Conservation (phyloP, 2,888 invertebrate species). For the Teleogryllus oceanicus region DNA sequence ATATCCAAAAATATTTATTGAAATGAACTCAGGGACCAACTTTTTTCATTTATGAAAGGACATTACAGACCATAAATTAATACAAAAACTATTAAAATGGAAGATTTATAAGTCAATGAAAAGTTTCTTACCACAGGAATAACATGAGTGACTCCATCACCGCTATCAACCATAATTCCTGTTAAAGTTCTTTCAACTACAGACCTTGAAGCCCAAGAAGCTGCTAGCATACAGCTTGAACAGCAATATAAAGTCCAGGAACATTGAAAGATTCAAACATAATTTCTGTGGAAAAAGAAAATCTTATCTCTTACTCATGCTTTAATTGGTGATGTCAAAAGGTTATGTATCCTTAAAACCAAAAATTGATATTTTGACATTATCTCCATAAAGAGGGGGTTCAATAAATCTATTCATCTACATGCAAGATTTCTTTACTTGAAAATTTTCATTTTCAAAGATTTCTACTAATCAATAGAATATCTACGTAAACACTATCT, state of each 20-base stretch:
- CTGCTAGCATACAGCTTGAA: conserved; percentile 99
- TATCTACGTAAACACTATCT: too few relatives aligned
- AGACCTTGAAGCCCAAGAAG: conserved; percentile 93
- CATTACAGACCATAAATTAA: background rate
- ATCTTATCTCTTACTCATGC: too few relatives aligned
- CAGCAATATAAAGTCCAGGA: conserved; percentile 98
- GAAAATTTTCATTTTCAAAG: too few relatives aligned
- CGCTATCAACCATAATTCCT: conserved; percentile 97
- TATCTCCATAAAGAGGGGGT: too few relatives aligned
- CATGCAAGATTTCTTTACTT: too few relatives aligned
- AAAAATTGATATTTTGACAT: too few relatives aligned
- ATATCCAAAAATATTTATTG: too few relatives aligned
- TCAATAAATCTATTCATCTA: too few relatives aligned
- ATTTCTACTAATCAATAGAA: too few relatives aligned
- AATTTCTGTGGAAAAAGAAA: conserved; percentile 66
- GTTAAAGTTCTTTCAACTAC: conserved; percentile 91
- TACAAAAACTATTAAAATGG: background rate
- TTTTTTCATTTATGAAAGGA: background rate
- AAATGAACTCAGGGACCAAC: too few relatives aligned
- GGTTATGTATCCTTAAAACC: too few relatives aligned
- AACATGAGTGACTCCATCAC: conserved; percentile 99
- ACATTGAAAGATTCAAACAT: conserved; percentile 99
- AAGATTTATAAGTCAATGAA: background rate
- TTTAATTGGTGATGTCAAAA: too few relatives aligned
- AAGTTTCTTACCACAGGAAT: conserved; percentile 84